Conservation (phyloP, 1,140 invertebrate genomes). For the Papilio aristodemus region DNA sequence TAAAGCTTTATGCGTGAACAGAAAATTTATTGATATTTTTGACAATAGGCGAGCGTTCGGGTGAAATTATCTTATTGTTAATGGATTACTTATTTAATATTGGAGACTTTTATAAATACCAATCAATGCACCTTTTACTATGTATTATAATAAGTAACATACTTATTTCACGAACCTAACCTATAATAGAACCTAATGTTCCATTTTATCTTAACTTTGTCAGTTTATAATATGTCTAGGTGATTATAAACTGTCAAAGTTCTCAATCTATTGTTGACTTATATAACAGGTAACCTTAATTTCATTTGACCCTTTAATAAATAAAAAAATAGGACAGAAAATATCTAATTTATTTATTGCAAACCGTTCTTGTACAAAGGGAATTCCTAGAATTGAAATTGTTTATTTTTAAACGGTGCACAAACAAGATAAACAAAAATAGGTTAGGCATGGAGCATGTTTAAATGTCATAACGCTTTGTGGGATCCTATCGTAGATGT, state of each 20-base stretch:
- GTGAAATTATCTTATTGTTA: background rate
- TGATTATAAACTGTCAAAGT: too few relatives aligned
- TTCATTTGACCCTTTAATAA: too few relatives aligned
- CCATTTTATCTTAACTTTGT: too few relatives aligned
- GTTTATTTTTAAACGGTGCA: background rate
- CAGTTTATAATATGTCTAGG: too few relatives aligned
- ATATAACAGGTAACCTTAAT: too few relatives aligned
- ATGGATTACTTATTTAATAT: background rate
- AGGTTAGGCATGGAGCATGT: background rate
- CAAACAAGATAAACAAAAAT: background rate
- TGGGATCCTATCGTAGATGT: background rate
- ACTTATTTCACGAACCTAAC: too few relatives aligned
- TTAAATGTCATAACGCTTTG: constrained; percentile 13
- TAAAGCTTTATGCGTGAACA: background rate
- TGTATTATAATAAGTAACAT: too few relatives aligned
- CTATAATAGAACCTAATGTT: too few relatives aligned
- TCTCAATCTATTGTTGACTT: too few relatives aligned
- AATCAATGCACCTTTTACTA: too few relatives aligned
- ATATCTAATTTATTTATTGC: background rate
- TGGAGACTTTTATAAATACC: too few relatives aligned
- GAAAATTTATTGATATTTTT: background rate
- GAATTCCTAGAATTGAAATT: background rate
- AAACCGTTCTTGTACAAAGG: background rate
- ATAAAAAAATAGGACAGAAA: too few relatives aligned
- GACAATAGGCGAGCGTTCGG: background rate